Base-by-base conservation (phyloP, 2,888 invertebrate species). In the Laspeyria flexula region DNA sequence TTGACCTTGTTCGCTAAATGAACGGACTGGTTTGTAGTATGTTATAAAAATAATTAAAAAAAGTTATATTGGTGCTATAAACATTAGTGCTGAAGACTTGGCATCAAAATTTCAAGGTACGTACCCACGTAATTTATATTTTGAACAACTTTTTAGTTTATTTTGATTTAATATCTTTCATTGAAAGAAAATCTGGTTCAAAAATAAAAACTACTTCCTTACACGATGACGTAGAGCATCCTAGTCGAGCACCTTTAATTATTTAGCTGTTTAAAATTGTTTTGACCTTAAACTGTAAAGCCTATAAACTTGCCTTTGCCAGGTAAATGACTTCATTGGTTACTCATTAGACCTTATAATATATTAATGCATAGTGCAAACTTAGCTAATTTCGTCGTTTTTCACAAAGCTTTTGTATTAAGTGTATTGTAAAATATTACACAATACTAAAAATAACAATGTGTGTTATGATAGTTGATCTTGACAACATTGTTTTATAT, bases 1-100 rank as follows among this genome's bases (percentile, higher is more conserved):
- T 61, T 69, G 65, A 65, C 65, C 65, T 66, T 66, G 65, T 54
- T 55, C 55, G 50, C 50, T 34, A 30, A 55, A 55, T 42, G 37
- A 13, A 41, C 50, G 35, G 43, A 67, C 63, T 51, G 58, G 61
- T 57, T 68, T 57, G 16, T 49, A 43, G 57, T 34, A 34, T 47
- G 49, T 42, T 11, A 23, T 35, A 49, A 60, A 60, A 54, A 55
- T 12, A 37, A 13, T 40, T 39, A 43, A 16, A 25, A 12, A 23
- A 30, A 49, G 54, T 52, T 61, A 57, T 54, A 47, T 51, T 30
- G 30, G 39, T 42, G 33, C 38, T 42, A 1, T 33, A 44, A 35
- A 50, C 23, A 38, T 29, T 27, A 34, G 43, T 38, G 27, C 35
- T 35, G 11, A 15, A 38, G 34, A 43, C 18, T 43, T 40, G 18